Evolutionary conservation across 1,140 invertebrate genomes (phyloP), one percentile per base, ranked within the genome.

Genomic region (Hyphantria cunea): DNA sequence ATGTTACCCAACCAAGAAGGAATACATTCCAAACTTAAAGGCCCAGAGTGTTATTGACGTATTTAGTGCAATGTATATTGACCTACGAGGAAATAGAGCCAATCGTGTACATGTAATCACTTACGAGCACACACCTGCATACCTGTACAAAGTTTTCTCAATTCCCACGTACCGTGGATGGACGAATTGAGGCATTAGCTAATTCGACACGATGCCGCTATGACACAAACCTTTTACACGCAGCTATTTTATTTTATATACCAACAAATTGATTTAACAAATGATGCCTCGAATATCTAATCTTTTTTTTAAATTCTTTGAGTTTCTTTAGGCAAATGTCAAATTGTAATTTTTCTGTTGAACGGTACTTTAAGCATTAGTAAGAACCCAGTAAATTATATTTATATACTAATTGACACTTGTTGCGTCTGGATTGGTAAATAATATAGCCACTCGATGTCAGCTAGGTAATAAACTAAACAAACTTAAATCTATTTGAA

Each of bases 151-250:
- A 56, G 54, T 56, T 56, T 56, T 34, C 44, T 37, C 31, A 42
- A 37, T 56, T 56, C 54, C 54, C 54, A 56, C 54, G 54, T 7
- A 47, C n/a, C 42, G 42, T 9, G 2, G n/a, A 39, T 48, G 44
- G 54, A 37, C 54, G 54, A 10, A 47, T 56, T 56, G 54, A 48
- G 54, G 54, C 45, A 56, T 56, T 56, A 47, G 54, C 12, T 42
- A 42, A 56, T 56, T 56, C 54, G 42, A 41, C 31, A 47, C 54
- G 54, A 47, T 56, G 54, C 54, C 54, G 32, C 54, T 48, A 56
- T 37, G 54, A 56, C 54, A 56, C 33, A 41, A 42, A 56, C 54
- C 54, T 56, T 56, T 56, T 14, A 56, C 54, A 56, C 54, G 54
- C 54, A 56, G 54, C 5, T 31, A 56, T 56, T 56, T 56, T 42